phyloP scores from a whole-genome alignment of 2,113 vertebrate species.

The Hylia prasina region DNA sequence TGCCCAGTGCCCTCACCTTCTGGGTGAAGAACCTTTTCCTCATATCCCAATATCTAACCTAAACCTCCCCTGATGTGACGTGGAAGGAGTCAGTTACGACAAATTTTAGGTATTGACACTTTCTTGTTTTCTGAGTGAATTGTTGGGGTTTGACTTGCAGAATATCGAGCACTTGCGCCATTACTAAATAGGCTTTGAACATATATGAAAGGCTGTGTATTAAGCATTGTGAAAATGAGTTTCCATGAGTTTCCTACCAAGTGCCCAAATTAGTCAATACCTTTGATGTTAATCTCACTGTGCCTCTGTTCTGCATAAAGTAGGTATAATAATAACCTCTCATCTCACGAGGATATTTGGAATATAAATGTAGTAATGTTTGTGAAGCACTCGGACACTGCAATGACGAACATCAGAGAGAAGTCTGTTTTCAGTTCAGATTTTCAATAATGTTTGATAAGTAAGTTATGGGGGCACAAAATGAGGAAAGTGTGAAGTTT shows the following conservation, averaged over 20 bases:
- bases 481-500: neutral
- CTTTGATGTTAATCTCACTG: constrained; percentile 35
- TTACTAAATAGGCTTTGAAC: neutral
- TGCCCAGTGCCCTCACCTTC: neutral
- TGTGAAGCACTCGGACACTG: neutral
- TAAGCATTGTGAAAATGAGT: neutral
- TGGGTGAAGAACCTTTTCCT: neutral
- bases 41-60: neutral
- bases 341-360: neutral
- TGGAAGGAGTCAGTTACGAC: neutral
- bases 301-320: neutral
- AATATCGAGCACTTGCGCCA: neutral
- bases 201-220: neutral
- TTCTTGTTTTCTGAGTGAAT: neutral
- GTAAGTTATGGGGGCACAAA: neutral
- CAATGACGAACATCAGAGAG: neutral
- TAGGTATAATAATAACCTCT: neutral
- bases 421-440: neutral
- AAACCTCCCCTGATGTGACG: neutral
- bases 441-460: neutral
- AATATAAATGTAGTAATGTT: neutral
- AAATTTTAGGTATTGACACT: neutral
- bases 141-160: neutral
- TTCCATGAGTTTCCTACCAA: neutral
- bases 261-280: neutral